These are phyloP conservation scores for Pantherophis alleghaniensis DNA, from an alignment of 2,797 vertebrate genomes.

Conservation along the genomic window DNA sequence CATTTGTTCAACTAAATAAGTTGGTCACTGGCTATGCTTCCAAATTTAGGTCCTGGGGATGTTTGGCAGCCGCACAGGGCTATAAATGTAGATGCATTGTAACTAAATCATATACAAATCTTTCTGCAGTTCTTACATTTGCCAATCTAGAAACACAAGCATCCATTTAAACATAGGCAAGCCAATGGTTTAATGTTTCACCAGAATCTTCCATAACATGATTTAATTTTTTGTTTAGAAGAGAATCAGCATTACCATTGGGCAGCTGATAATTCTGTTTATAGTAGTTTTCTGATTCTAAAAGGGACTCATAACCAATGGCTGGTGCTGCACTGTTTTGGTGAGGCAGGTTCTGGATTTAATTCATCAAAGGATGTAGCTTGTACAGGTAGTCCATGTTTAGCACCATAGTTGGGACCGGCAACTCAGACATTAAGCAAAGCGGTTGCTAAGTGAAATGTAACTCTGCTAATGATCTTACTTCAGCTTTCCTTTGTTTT, in stretches of 20 bases:
- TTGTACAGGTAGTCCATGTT: not conserved
- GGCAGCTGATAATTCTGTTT: not conserved
- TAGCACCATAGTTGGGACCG: not conserved
- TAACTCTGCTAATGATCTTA: not conserved
- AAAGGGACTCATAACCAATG: not conserved
- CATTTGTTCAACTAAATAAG: conserved; percentile 55
- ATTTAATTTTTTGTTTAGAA: conserved; percentile 16
- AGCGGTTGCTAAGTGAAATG: not conserved
- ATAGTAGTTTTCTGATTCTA: not conserved
- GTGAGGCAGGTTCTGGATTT: not conserved
- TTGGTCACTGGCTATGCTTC: conserved; percentile 66
- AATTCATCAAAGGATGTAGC: not conserved
- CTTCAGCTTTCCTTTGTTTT: not conserved
- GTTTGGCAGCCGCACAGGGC: conserved; percentile 52
- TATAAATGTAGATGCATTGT: conserved; percentile 65
- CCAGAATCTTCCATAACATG: conserved; percentile 35
- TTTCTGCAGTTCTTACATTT: conserved; percentile 39
- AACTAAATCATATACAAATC: conserved; percentile 55
- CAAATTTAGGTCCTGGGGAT: conserved; percentile 55
- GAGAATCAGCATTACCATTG: not conserved
- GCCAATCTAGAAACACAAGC: conserved; percentile 53
- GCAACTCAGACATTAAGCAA: not conserved
- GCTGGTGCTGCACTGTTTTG: not conserved
- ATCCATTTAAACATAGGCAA: conserved; percentile 34
- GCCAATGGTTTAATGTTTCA: conserved; percentile 48